Conservation (phyloP, 2,888 invertebrate species). For the Pachymerium ferrugineum region DNA sequence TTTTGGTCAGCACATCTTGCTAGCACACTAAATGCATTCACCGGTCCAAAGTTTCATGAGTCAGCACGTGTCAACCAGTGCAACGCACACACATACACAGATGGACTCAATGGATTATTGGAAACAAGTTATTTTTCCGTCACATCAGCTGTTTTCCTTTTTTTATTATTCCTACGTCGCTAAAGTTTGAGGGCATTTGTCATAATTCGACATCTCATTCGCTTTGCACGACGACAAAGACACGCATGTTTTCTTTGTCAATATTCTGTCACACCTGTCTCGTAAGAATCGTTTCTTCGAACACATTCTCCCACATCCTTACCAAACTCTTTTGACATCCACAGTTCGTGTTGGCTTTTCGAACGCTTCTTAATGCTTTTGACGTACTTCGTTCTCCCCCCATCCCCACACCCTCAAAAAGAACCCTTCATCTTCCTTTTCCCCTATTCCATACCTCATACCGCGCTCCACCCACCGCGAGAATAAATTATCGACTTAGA, state of each 20-base stretch:
- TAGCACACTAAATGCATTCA: constrained; percentile 5
- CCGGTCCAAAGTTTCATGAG: constrained; percentile 3
- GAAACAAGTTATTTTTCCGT: constrained; percentile 8
- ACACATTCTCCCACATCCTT: not conserved
- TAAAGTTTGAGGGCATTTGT: constrained; percentile 1
- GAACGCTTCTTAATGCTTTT: not conserved
- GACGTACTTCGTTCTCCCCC: not conserved
- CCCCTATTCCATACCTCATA: not conserved
- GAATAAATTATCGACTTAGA: not conserved
- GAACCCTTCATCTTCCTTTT: too few relatives aligned
- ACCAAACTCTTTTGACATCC: not conserved
- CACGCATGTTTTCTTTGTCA: not conserved
- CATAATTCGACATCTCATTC: not conserved
- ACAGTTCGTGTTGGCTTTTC: too few relatives aligned
- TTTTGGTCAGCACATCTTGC: constrained; percentile 8
- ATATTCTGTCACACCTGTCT: constrained; percentile 8
- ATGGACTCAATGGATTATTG: constrained; percentile 13
- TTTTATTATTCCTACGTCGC: not conserved
- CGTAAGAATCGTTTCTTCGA: not conserved
- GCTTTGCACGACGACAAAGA: not conserved
- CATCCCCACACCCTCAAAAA: too few relatives aligned
- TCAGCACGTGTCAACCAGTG: constrained; percentile 13
- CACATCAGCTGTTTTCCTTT: not conserved
- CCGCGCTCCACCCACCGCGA: not conserved
- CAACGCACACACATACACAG: not conserved